These are phyloP conservation scores for Acleris sparsana DNA, from an alignment of 2,888 invertebrate species.

Conservation along the genomic window DNA sequence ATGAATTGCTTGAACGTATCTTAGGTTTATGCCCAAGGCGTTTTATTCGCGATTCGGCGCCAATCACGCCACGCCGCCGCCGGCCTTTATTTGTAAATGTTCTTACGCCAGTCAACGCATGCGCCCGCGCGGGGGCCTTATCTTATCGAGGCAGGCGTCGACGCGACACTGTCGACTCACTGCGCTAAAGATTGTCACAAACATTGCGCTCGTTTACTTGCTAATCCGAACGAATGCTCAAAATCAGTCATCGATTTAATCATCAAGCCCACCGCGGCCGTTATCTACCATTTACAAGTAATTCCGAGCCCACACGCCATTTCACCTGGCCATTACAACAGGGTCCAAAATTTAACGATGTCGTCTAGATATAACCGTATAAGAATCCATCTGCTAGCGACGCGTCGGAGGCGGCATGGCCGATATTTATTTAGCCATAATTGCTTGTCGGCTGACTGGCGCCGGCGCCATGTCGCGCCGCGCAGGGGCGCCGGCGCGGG, in stretches of 20 bases:
- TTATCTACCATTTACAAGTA: conserved; percentile 64
- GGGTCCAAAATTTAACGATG: conserved; percentile 70
- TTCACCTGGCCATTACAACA: conserved; percentile 60
- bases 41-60: conserved; percentile 55
- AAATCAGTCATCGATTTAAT: conserved; percentile 60
- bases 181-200: conserved; percentile 42
- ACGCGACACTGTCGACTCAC: conserved; percentile 55
- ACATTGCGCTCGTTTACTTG: conserved; percentile 44
- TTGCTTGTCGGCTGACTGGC: conserved; percentile 81
- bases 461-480: conserved; percentile 80
- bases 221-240: conserved; percentile 47
- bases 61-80: conserved; percentile 51
- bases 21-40: conserved; percentile 49
- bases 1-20: conserved; percentile 53
- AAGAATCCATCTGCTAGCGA: conserved; percentile 73
- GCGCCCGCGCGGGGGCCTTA: conserved; percentile 46
- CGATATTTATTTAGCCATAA: conserved; percentile 83
- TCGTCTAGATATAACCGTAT: conserved; percentile 69
- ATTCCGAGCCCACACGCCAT: conserved; percentile 64
- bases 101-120: conserved; percentile 59
- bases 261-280: conserved; percentile 60
- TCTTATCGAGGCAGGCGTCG: conserved; percentile 64
- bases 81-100: conserved; percentile 69
- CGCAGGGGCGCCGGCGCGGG: conserved; percentile 44
- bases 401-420: conserved; percentile 73